These are phyloP conservation scores for Eupsittula cactorum DNA, from an alignment of 2,113 vertebrate species.

Conservation along the genomic window DNA sequence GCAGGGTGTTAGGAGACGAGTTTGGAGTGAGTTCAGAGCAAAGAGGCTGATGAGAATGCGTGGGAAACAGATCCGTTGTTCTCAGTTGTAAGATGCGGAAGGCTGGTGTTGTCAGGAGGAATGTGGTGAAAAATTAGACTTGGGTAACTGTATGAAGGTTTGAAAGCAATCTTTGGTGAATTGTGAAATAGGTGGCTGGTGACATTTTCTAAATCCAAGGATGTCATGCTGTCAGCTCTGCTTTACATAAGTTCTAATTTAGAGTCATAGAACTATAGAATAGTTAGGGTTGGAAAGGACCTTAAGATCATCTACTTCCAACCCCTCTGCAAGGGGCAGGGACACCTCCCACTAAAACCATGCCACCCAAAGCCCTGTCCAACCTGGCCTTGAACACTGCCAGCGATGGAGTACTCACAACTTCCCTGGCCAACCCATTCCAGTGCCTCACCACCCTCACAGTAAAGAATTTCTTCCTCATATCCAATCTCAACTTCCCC, in stretches of 20 bases:
- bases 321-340: no score
- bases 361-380: no score
- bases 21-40: conserved; percentile 26
- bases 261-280: not conserved
- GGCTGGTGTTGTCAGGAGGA: not conserved
- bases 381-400: no score
- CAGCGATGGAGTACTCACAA: no score
- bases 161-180: not conserved
- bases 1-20: not conserved
- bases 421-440: no score
- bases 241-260: not conserved
- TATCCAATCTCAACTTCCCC: no score
- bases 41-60: not conserved
- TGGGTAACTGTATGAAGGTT: not conserved
- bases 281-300: no score
- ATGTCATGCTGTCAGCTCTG: not conserved
- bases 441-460: no score
- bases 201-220: not conserved
- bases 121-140: not conserved
- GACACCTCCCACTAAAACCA: no score
- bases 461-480: no score
- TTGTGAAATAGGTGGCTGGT: not conserved
- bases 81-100: not conserved
- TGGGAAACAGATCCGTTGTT: not conserved
- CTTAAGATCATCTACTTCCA: no score